These are phyloP conservation scores for Chelon auratus DNA, from an alignment of 2,797 vertebrate genomes.

Conservation along the genomic window DNA sequence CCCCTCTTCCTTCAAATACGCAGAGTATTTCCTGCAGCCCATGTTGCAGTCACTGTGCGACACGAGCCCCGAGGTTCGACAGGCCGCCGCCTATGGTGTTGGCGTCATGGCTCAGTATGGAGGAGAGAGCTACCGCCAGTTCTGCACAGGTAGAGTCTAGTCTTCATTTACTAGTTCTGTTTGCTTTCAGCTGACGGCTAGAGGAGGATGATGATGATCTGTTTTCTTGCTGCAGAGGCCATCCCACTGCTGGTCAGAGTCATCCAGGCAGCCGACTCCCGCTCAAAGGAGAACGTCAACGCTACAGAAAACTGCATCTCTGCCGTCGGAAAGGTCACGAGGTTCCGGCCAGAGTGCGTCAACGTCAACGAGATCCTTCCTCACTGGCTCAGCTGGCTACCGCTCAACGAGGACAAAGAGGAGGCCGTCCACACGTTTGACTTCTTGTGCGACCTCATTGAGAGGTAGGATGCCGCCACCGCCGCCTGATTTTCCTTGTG, in stretches of 20 bases:
- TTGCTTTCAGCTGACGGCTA: neutral
- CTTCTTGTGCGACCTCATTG: constrained; percentile 97
- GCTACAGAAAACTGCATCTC: constrained; percentile 99
- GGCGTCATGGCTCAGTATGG: constrained; percentile 98
- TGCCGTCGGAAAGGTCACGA: constrained; percentile 96
- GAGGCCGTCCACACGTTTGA: constrained; percentile 97
- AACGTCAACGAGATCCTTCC: constrained; percentile 94
- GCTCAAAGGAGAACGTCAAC: constrained; percentile 96
- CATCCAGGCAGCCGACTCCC: constrained; percentile 94
- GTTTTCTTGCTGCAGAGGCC: constrained; percentile 84
- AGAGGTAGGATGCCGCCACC: constrained; percentile 84
- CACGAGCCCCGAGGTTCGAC: constrained; percentile 93
- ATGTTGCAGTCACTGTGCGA: constrained; percentile 97
- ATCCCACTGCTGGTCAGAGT: constrained; percentile 93
- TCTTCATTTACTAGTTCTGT: too few relatives aligned
- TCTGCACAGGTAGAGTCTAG: constrained; percentile 89
- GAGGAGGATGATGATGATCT: neutral
- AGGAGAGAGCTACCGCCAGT: constrained; percentile 94
- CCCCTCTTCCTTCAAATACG: constrained; percentile 96
- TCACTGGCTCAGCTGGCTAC: constrained; percentile 98
- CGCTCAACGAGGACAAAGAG: constrained; percentile 98
- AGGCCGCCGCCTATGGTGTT: constrained; percentile 96
- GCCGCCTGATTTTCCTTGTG: neutral
- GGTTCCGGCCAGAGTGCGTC: constrained; percentile 94
- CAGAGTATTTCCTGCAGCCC: constrained; percentile 92